phyloP scores from a whole-genome alignment of 2,113 vertebrate genomes.

The Psephotus haematonotus region DNA sequence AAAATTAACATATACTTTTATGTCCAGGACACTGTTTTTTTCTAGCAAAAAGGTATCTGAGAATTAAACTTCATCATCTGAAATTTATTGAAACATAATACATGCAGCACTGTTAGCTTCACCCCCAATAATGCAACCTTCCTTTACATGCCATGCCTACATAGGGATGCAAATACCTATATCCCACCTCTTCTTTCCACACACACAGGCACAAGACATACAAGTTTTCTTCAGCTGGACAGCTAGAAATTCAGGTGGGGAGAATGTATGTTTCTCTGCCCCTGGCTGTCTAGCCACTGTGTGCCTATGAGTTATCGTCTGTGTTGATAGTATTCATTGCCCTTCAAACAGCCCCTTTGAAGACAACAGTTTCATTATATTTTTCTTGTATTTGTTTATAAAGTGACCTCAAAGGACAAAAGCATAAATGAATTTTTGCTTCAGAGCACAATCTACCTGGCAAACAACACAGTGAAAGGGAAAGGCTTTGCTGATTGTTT shows the following conservation, averaged over 20 bases:
- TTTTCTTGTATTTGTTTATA: neutral
- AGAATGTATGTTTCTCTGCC: rapidly evolving
- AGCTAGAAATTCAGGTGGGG: neutral
- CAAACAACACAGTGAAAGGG: neutral
- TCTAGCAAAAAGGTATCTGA: neutral
- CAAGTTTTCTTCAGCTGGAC: neutral
- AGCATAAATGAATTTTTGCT: neutral
- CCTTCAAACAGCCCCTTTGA: neutral
- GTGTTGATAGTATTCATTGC: neutral
- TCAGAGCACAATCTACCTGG: neutral
- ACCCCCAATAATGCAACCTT: neutral
- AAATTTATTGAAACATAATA: neutral
- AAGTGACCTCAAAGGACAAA: neutral
- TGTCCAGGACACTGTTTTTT: neutral
- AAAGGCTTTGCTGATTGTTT: neutral
- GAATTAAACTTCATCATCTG: neutral
- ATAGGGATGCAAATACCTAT: neutral
- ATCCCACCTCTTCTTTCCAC: neutral
- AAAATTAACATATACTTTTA: neutral
- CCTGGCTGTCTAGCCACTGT: neutral
- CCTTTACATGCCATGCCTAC: neutral
- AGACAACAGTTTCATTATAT: neutral
- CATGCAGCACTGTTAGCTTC: neutral
- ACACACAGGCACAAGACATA: neutral
- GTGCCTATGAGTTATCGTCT: neutral